Evolutionary conservation across 2,888 invertebrate genomes (phyloP).

Genomic region (Merodon equestris): DNA sequence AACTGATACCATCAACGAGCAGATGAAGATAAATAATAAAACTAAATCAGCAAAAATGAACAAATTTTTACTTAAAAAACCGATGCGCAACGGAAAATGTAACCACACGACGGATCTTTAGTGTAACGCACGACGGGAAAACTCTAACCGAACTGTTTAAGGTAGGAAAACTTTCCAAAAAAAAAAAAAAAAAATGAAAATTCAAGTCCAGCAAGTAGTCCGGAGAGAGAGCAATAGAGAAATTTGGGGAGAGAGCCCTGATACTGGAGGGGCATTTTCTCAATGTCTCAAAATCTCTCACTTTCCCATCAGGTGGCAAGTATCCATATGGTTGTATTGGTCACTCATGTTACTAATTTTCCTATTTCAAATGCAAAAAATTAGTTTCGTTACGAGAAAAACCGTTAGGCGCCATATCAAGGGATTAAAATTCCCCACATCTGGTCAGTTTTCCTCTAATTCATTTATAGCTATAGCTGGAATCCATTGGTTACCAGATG

Average conservation of each 20-base stretch:
- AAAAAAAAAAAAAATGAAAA: constrained; percentile 13
- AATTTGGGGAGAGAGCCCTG: neutral
- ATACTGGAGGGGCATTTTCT: constrained; percentile 32
- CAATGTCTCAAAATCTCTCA: neutral
- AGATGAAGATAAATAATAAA: constrained; percentile 14
- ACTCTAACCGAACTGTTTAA: constrained; percentile 63
- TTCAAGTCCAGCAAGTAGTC: too few relatives aligned
- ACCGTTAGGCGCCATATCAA: too few relatives aligned
- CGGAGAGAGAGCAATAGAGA: too few relatives aligned
- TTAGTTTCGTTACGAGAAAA: neutral
- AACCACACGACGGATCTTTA: constrained; percentile 55
- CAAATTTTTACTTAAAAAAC: constrained; percentile 58
- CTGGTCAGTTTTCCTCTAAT: too few relatives aligned
- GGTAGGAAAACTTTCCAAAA: constrained; percentile 44
- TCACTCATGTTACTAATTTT: too few relatives aligned
- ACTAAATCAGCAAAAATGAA: constrained; percentile 1
- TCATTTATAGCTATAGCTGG: too few relatives aligned
- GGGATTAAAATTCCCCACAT: too few relatives aligned
- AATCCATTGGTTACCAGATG: constrained; percentile 6
- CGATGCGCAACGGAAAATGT: constrained; percentile 66
- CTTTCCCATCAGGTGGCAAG: constrained; percentile 45
- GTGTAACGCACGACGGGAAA: constrained; percentile 66
- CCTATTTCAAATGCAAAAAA: too few relatives aligned
- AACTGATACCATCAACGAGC: too few relatives aligned
- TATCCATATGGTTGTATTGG: constrained; percentile 28